These are phyloP conservation scores for Prunella himalayana DNA, from an alignment of 2,113 vertebrate genomes.

Conservation along the genomic window DNA sequence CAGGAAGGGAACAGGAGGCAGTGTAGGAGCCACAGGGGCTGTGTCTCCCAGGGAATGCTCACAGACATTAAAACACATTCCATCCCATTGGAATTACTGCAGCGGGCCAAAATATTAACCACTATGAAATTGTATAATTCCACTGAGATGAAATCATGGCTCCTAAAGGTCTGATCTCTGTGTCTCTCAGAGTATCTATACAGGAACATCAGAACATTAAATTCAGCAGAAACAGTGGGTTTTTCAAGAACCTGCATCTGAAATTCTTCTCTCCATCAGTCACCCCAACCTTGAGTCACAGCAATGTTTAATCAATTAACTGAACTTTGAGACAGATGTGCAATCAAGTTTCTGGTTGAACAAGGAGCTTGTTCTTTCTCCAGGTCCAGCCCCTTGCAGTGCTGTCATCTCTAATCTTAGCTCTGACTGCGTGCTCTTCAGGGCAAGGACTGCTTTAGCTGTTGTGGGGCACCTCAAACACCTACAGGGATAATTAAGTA, in stretches of 20 bases:
- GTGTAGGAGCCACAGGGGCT: not conserved
- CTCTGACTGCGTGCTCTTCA: not conserved
- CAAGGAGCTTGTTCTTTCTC: not conserved
- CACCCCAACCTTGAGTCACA: not conserved
- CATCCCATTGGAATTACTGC: not conserved
- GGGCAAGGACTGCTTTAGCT: slow-evolving; percentile 22
- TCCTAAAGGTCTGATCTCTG: not conserved
- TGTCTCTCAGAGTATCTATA: not conserved
- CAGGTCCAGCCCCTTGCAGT: not conserved
- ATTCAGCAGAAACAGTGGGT: not conserved
- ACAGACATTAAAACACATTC: not conserved
- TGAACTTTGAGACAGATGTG: not conserved
- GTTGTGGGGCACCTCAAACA: not conserved
- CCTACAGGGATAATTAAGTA: slow-evolving; percentile 25
- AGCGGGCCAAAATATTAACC: not conserved
- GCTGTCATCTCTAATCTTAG: slow-evolving; percentile 51
- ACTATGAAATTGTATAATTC: not conserved
- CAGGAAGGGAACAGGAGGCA: not conserved
- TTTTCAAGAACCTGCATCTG: not conserved
- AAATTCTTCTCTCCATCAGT: not conserved
- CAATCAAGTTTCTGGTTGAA: not conserved
- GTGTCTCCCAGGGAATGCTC: not conserved
- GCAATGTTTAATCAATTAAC: not conserved
- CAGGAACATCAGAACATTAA: not conserved
- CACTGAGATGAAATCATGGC: not conserved